A percentile compares a stretch with the other conserved stretches of the same genome.
These are phyloP conservation scores for Pammene fasciana DNA, from an alignment of 2,888 invertebrate species.

Conservation along the genomic window DNA sequence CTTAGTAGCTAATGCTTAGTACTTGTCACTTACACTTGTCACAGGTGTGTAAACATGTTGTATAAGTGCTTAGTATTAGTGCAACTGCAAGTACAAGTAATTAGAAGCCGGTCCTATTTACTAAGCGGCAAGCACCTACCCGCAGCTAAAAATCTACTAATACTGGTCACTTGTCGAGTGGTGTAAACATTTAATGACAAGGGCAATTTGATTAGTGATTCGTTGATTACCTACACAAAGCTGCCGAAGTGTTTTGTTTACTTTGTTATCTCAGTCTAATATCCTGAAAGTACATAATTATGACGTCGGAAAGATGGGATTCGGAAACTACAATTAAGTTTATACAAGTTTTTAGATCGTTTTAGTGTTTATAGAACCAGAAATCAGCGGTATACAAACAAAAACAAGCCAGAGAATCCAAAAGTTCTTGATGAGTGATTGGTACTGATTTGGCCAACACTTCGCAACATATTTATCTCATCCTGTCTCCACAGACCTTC, in stretches of 20 bases:
- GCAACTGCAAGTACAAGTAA: too few species aligned
- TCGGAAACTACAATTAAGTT: too few species aligned
- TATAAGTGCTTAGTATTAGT: too few species aligned
- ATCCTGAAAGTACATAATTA: neutral
- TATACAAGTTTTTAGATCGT: neutral
- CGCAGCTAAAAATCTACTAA: neutral
- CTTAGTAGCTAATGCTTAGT: too few species aligned
- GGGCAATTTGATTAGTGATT: too few species aligned
- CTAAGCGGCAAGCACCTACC: neutral
- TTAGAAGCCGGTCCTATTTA: neutral
- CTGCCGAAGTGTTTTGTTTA: neutral
- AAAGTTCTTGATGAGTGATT: neutral
- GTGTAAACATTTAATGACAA: too few species aligned
- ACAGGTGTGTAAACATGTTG: too few species aligned
- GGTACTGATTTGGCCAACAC: neutral
- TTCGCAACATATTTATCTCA: too few species aligned
- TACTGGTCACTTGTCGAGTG: neutral
- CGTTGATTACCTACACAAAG: too few species aligned
- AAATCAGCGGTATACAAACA: neutral
- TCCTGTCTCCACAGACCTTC: too few species aligned
- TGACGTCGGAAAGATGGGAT: too few species aligned
- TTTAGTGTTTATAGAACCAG: neutral
- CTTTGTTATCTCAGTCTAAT: neutral
- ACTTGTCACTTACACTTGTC: too few species aligned
- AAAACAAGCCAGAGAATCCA: slow-evolving; percentile 1